Evolutionary conservation across 1,140 invertebrate genomes (phyloP).

Genomic region (Tetramorium simillimum): DNA sequence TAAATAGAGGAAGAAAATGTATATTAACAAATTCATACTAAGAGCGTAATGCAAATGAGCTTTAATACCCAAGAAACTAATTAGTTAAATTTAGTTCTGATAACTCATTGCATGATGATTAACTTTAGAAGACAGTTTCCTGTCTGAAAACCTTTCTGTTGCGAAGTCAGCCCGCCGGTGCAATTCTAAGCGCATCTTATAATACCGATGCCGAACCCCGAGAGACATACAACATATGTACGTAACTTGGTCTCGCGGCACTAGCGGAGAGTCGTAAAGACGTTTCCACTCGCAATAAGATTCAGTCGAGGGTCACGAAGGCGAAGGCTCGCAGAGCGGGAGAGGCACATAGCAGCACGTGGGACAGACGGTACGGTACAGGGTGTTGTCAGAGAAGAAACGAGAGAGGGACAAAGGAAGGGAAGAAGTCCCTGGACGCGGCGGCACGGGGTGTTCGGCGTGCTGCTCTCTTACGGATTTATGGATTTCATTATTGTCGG

Average conservation of each 20-base stretch:
- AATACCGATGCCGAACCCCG: background rate
- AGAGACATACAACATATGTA: constrained; percentile 7
- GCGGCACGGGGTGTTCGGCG: constrained; percentile 57
- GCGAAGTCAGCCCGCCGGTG: constrained; percentile 9
- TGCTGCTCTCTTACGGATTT: constrained; percentile 77
- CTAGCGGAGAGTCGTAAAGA: constrained; percentile 71
- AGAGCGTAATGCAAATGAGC: background rate
- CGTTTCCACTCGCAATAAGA: constrained; percentile 74
- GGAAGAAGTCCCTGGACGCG: constrained; percentile 52
- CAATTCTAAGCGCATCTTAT: constrained; percentile 19
- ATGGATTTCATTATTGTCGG: constrained; percentile 83
- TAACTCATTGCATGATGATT: background rate
- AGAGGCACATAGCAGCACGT: background rate
- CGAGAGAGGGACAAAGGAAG: constrained; percentile 56
- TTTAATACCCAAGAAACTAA: background rate
- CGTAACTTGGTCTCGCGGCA: constrained; percentile 45
- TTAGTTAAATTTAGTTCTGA: constrained; percentile 32
- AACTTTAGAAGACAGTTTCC: constrained; percentile 1
- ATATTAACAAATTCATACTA: background rate
- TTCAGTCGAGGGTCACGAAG: constrained; percentile 40
- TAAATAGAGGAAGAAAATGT: background rate
- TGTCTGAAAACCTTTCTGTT: background rate
- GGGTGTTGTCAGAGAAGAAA: constrained; percentile 40
- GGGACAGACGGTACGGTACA: background rate
- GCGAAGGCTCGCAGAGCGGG: background rate